Evolutionary conservation across 2,797 vertebrate genomes (phyloP), one percentile per base, ranked within the genome.

Genomic region (Macropodus opercularis): DNA sequence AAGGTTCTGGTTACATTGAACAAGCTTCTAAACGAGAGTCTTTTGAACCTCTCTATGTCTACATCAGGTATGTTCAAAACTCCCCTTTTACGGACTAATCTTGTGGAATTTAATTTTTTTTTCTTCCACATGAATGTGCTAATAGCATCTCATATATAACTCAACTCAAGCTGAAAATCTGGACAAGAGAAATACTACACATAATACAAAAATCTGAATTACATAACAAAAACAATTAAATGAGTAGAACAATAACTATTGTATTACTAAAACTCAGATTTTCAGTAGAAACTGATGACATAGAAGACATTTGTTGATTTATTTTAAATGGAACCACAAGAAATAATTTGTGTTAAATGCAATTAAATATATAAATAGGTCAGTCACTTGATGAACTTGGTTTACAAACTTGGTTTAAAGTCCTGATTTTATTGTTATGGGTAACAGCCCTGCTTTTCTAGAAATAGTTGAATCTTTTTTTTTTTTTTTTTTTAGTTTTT

Each of bases 41-140:
- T 8, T 94, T 94, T 64, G 93, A 94, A 79, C 93, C 92, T 4
- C 91, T 94, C 57, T 93, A 94, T 35, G 87, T 94, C 34, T 94
- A 94, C 84, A 92, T 94, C 77, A 93, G 93, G 93, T 94, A 70
- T n/a, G 40, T 61, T 41, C 4, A 27, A 27, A 7, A 4, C 13
- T 65, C 13, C 39, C 9, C 5, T 31, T 48, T 38, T 27, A 8
- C 14, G 18, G 6, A 34, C 4, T 42, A 14, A 2, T 3, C 15
- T 27, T 0, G 21, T 18, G 3, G 6, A 6, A 18, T 23, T 19
- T 2, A 24, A 2, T 5, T 14, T 43, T 7, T n/a, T 3, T 11
- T 24, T 31, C 32, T 4, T 29, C n/a, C 15, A 4, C 14, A 5
- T n/a, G 14, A 26, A 27, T 39, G 15, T 32, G n/a, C 17, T 22